Conservation (phyloP, 2,797 vertebrate genomes). For the Melopsittacus undulatus region DNA sequence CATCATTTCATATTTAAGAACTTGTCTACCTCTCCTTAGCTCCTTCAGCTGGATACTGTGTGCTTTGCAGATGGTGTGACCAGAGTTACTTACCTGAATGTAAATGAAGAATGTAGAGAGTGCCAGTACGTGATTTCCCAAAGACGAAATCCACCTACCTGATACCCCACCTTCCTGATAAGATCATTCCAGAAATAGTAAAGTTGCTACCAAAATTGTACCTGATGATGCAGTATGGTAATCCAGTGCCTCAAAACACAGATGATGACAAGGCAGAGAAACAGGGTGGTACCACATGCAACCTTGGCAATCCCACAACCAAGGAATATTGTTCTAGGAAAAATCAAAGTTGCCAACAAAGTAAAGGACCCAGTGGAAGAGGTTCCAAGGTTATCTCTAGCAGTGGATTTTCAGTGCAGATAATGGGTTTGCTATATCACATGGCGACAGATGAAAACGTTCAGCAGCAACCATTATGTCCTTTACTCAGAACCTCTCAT, state of each 20-base stretch:
- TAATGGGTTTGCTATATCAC: background rate
- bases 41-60: background rate
- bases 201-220: background rate
- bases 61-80: background rate
- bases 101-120: background rate
- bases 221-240: background rate
- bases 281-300: background rate
- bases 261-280: background rate
- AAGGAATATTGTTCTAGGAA: background rate
- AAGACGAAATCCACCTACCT: background rate
- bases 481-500: background rate
- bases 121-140: background rate
- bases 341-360: background rate
- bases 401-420: background rate
- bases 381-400: background rate
- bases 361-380: background rate
- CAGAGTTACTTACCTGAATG: background rate
- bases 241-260: background rate
- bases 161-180: background rate
- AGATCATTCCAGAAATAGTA: background rate
- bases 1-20: background rate
- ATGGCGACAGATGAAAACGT: background rate
- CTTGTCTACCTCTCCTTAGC: background rate
- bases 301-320: background rate
- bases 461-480: background rate